Conservation (phyloP, 2,888 invertebrate genomes). For the Netelia virgata region DNA sequence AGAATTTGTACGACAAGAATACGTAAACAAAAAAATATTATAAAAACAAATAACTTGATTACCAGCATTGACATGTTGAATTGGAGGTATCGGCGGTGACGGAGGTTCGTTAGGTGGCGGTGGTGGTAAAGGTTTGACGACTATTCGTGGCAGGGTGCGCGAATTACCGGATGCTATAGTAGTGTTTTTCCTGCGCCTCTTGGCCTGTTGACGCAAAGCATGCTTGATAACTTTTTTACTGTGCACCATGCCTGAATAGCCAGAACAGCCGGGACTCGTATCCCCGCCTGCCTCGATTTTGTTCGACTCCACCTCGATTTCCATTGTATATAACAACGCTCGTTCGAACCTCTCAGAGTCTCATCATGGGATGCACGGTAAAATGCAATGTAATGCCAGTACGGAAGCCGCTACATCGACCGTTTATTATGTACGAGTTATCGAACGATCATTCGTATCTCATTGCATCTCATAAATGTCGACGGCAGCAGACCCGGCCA, state of each 20-base stretch:
- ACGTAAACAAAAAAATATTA: too few species aligned
- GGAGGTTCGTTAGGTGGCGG: slow-evolving; percentile 87
- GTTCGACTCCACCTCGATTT: slow-evolving; percentile 79
- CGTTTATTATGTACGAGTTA: slow-evolving; percentile 13
- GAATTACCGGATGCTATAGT: slow-evolving; percentile 88
- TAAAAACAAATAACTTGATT: slow-evolving; percentile 51
- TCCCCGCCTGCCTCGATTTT: slow-evolving; percentile 80
- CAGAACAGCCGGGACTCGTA: slow-evolving; percentile 80
- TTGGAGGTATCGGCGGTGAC: slow-evolving; percentile 65
- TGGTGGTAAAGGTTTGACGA: slow-evolving; percentile 92
- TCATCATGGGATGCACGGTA: slow-evolving; percentile 46
- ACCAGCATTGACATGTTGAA: slow-evolving; percentile 79
- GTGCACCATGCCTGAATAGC: slow-evolving; percentile 84
- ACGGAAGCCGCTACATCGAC: slow-evolving; percentile 51
- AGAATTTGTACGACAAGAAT: too few species aligned
- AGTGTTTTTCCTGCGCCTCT: slow-evolving; percentile 92
- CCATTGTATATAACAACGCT: slow-evolving; percentile 74
- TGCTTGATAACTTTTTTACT: slow-evolving; percentile 91
- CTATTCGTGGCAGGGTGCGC: slow-evolving; percentile 91
- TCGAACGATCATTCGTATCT: slow-evolving; percentile 56
- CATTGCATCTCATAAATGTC: slow-evolving; percentile 60
- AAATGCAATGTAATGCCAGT: slow-evolving; percentile 39
- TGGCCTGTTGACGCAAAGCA: slow-evolving; percentile 91
- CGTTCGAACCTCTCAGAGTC: slow-evolving; percentile 22
- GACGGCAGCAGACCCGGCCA: slow-evolving; percentile 47